Base-by-base conservation (phyloP, 2,113 vertebrate species). In the Sitta europaea region DNA sequence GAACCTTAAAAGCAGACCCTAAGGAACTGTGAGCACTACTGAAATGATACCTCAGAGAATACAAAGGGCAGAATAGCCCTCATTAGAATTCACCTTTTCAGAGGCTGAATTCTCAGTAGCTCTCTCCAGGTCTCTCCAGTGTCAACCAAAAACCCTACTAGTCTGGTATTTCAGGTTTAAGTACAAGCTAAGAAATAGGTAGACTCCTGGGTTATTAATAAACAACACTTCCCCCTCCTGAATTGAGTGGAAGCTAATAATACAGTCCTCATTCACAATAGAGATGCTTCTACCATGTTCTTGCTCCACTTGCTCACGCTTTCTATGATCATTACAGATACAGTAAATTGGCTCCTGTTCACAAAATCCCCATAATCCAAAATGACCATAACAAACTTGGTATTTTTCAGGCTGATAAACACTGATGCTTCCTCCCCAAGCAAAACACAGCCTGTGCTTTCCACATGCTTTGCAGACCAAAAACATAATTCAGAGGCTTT, bases 221-320 rank as follows among this genome's bases (percentile, higher is more conserved):
- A 92, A 74, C 23, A 91, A 58, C 33, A 47, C 3, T 24, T 55
- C 9, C 38, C 20, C 12, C 4, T 78, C 83, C 53, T 54, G 24
- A 91, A 75, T 1, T 59, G 42, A 59, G 16, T 67, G 11, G 48
- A 82, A 85, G 19, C 19, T 59, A 61, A 67, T 15, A 71, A 47
- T 12, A 71, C 1, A 50, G 53, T 31, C 59, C 12, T 36, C 20
- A 38, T 24, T 92, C 36, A 74, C 65, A 81, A 5, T 20, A 86
- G 7, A 86, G 31, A 35, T 53, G 20, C 8, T 86, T 45, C 72
- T 36, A 45, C 25, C 27, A 24, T 10, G 4, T 7, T 77, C 48
- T 53, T 89, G n/a, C 6, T 80, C 36, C 14, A 55, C 17, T 67
- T 0, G 0, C 12, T 74, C 51, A 86, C 0, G 0, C 6, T 50